phyloP scores from a whole-genome alignment of 2,888 invertebrate genomes.

The Rhyacophila evoluta region DNA sequence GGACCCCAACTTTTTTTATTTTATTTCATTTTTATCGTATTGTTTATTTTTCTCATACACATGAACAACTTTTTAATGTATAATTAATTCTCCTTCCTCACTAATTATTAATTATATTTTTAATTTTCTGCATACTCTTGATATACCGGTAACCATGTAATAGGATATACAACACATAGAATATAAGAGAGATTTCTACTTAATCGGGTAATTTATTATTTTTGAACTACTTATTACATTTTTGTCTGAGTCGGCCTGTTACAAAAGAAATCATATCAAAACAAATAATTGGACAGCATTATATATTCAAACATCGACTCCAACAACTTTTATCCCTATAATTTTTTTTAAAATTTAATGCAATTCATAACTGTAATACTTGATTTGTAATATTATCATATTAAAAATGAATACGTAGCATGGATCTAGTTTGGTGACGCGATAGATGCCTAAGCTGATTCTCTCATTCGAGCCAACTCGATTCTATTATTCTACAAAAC shows the following conservation, averaged over 20 bases:
- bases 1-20: conserved; percentile 48
- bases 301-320: too few relatives aligned
- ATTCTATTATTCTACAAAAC: too few relatives aligned
- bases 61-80: conserved; percentile 47
- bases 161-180: conserved; percentile 52
- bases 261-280: too few relatives aligned
- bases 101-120: conserved; percentile 58
- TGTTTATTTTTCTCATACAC: conserved; percentile 49
- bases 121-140: conserved; percentile 60
- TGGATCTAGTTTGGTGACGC: too few relatives aligned
- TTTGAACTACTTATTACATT: conserved; percentile 15
- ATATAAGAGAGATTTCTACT: conserved; percentile 48
- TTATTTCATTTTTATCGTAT: conserved; percentile 49
- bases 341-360: too few relatives aligned
- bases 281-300: too few relatives aligned
- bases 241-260: background rate
- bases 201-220: conserved; percentile 30
- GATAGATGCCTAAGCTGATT: too few relatives aligned
- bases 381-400: too few relatives aligned
- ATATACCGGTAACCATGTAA: conserved; percentile 49
- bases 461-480: too few relatives aligned
- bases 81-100: conserved; percentile 54
- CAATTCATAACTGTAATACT: too few relatives aligned
- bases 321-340: too few relatives aligned
- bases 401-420: too few relatives aligned